Evolutionary conservation across 2,113 vertebrate species (phyloP).

Genomic region (Etia nguti): DNA sequence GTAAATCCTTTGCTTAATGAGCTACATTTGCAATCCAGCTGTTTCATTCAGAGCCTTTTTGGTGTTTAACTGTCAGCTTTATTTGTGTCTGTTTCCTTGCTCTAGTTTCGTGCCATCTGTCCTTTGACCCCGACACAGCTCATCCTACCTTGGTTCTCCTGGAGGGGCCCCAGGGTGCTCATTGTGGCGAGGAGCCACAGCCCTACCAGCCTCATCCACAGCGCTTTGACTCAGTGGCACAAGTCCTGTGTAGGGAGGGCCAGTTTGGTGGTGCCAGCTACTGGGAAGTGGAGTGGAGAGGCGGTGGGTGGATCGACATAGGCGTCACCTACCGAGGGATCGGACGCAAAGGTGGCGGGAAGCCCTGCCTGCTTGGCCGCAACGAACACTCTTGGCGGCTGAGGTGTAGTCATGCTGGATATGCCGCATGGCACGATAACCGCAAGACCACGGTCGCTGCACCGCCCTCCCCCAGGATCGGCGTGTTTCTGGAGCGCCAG

Average conservation of each 20-base stretch:
- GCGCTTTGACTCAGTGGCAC: slow-evolving; percentile 67
- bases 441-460: slow-evolving; percentile 67
- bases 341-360: slow-evolving; percentile 59
- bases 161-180: slow-evolving; percentile 49
- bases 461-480: slow-evolving; percentile 58
- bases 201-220: slow-evolving; percentile 47
- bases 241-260: slow-evolving; percentile 65
- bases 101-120: slow-evolving; percentile 48
- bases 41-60: not conserved
- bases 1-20: not conserved
- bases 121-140: slow-evolving; percentile 61
- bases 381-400: slow-evolving; percentile 71
- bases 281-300: slow-evolving; percentile 73
- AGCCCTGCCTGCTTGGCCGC: slow-evolving; percentile 66
- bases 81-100: not conserved
- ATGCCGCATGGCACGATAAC: slow-evolving; percentile 71
- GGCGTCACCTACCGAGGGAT: slow-evolving; percentile 62
- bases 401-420: slow-evolving; percentile 61
- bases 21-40: not conserved
- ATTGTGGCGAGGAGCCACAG: slow-evolving; percentile 65
- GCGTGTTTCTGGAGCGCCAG: slow-evolving; percentile 62
- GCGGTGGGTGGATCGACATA: slow-evolving; percentile 66
- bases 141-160: slow-evolving; percentile 62
- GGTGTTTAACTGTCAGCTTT: not conserved
- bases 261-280: slow-evolving; percentile 58